A percentile compares a stretch with the other conserved stretches of the same genome.
Conservation (phyloP, 2,797 vertebrate species). For the Malacoraja senta region DNA sequence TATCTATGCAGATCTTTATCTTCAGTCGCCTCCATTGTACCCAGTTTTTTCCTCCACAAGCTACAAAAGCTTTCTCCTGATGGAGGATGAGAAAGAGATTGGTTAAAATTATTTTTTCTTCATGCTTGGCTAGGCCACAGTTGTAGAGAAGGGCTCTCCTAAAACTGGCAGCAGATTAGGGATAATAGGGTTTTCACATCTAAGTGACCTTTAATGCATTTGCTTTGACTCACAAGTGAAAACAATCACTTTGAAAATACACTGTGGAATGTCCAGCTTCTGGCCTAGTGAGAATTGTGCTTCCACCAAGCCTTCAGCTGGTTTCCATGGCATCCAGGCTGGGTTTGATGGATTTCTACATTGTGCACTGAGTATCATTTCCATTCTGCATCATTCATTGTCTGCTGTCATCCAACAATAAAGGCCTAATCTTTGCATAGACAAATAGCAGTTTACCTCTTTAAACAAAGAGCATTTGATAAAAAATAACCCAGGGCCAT, state of each 20-base stretch:
- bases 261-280: conserved; percentile 23
- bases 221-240: conserved; percentile 34
- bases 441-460: conserved; percentile 3
- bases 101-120: conserved; percentile 96
- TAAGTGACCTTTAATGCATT: conserved; percentile 72
- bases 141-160: conserved; percentile 81
- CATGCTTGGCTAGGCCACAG: conserved; percentile 86
- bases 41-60: conserved; percentile 57
- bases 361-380: conserved; percentile 42
- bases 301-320: conserved; percentile 36
- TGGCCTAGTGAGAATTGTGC: neutral
- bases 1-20: conserved; percentile 77
- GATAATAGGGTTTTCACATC: conserved; percentile 91
- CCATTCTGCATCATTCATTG: conserved; percentile 41
- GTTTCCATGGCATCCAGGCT: conserved; percentile 50
- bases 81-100: conserved; percentile 70
- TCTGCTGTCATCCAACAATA: conserved; percentile 24
- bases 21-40: conserved; percentile 64
- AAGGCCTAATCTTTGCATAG: neutral
- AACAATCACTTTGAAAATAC: conserved; percentile 35
- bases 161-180: conserved; percentile 78
- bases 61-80: conserved; percentile 69
- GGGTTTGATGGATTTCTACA: conserved; percentile 43
- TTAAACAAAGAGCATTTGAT: neutral
- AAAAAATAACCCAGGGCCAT: neutral